Evolutionary conservation across 1,140 invertebrate genomes (phyloP).

Genomic region (Colletes gigas): DNA sequence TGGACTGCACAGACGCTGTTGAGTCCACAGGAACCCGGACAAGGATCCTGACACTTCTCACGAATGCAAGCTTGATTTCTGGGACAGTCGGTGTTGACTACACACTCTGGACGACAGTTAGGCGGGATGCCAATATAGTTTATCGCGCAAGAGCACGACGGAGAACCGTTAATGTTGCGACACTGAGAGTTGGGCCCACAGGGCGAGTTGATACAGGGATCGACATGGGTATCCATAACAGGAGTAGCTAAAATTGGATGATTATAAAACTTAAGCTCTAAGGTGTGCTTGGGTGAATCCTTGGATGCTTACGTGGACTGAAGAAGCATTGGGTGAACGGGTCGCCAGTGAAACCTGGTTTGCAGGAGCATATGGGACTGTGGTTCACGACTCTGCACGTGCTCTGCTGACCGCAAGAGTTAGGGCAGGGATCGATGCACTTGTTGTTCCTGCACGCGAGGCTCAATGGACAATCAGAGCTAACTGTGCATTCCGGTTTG

Average conservation of each 20-base stretch:
- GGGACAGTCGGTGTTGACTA: conserved; percentile 86
- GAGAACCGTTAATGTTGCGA: conserved; percentile 73
- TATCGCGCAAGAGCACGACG: conserved; percentile 78
- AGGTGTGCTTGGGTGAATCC: too few species aligned
- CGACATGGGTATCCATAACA: conserved; percentile 4
- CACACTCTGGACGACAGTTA: conserved; percentile 86
- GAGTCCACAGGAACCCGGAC: conserved; percentile 86
- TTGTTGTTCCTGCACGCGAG: conserved; percentile 86
- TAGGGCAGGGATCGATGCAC: conserved; percentile 86
- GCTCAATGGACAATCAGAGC: conserved; percentile 85
- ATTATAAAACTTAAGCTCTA: background rate
- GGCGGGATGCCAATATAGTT: conserved; percentile 86
- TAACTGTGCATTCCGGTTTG: conserved; percentile 85
- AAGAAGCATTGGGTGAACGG: conserved; percentile 82
- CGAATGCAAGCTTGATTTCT: conserved; percentile 86
- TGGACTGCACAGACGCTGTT: conserved; percentile 86
- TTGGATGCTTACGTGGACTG: conserved; percentile 69
- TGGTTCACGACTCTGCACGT: conserved; percentile 87
- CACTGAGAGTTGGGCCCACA: conserved; percentile 81
- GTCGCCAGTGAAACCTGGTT: conserved; percentile 81
- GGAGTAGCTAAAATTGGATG: background rate
- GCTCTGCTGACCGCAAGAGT: conserved; percentile 86
- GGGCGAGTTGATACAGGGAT: conserved; percentile 85
- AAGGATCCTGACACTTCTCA: conserved; percentile 89
- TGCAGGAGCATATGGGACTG: conserved; percentile 86